These are phyloP conservation scores for Neoaliturus tenellus DNA, from an alignment of 2,888 invertebrate species.

Conservation along the genomic window DNA sequence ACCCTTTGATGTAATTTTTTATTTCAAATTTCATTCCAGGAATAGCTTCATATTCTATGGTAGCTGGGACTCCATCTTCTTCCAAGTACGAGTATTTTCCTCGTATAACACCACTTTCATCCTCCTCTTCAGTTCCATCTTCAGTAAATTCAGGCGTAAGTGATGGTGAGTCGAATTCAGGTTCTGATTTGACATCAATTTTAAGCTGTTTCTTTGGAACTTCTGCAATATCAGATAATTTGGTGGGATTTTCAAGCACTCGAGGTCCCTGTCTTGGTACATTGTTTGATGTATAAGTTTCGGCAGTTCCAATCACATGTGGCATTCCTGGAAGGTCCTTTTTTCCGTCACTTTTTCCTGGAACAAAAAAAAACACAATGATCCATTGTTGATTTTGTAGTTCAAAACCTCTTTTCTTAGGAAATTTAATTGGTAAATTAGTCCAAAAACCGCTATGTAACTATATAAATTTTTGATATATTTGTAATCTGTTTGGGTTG, in stretches of 20 bases:
- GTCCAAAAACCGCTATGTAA: too few species aligned
- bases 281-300: background rate
- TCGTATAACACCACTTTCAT: background rate
- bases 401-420: too few species aligned
- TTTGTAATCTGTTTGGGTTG: too few species aligned
- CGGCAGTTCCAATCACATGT: too few species aligned
- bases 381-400: too few species aligned
- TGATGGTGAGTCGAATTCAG: background rate
- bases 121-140: background rate
- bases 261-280: too few species aligned
- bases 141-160: background rate
- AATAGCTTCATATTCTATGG: slow-evolving; percentile 13
- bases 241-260: background rate
- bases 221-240: background rate
- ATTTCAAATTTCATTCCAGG: slow-evolving; percentile 9
- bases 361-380: background rate
- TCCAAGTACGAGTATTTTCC: background rate
- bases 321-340: background rate
- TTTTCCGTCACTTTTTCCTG: background rate
- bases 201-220: background rate
- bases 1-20: background rate
- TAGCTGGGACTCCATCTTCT: background rate
- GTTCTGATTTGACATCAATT: background rate
- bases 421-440: too few species aligned
- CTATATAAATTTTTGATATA: too few species aligned